Conservation (phyloP, 2,797 vertebrate species). For the Cyprinella venusta region DNA sequence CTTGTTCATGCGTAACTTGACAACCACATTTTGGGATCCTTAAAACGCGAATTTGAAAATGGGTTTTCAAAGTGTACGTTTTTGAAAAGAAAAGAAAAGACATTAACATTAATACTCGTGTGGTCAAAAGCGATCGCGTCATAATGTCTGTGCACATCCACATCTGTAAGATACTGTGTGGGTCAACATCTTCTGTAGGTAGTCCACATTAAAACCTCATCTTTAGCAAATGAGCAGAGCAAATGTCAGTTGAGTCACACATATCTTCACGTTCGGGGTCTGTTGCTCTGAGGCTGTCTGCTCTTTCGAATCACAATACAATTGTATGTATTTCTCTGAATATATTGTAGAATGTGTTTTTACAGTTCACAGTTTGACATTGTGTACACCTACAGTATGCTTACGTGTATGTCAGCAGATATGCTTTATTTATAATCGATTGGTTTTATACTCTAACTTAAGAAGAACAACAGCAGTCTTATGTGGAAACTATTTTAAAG, state of each 20-base stretch:
- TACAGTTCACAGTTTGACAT: slow-evolving; percentile 66
- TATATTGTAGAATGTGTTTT: slow-evolving; percentile 70
- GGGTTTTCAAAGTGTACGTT: neutral
- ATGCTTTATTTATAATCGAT: slow-evolving; percentile 59
- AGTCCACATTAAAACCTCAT: slow-evolving; percentile 7
- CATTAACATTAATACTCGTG: neutral
- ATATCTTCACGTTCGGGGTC: neutral
- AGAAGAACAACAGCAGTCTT: slow-evolving; percentile 61
- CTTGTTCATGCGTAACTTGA: neutral
- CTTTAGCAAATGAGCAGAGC: neutral
- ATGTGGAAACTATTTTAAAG: slow-evolving; percentile 64
- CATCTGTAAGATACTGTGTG: slow-evolving; percentile 26
- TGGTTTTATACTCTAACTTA: slow-evolving; percentile 63
- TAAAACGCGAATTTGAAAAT: neutral
- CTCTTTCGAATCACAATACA: slow-evolving; percentile 46
- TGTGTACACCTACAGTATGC: slow-evolving; percentile 53
- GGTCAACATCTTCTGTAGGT: neutral
- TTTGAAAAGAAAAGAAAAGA: neutral
- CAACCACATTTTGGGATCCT: neutral
- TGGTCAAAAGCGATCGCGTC: neutral
- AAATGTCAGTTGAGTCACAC: slow-evolving; percentile 10
- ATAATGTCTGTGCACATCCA: neutral
- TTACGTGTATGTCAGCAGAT: slow-evolving; percentile 55
- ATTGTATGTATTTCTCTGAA: slow-evolving; percentile 59
- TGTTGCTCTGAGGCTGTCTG: slow-evolving; percentile 49